phyloP scores from a whole-genome alignment of 2,113 vertebrate species.

The Rostratula benghalensis region DNA sequence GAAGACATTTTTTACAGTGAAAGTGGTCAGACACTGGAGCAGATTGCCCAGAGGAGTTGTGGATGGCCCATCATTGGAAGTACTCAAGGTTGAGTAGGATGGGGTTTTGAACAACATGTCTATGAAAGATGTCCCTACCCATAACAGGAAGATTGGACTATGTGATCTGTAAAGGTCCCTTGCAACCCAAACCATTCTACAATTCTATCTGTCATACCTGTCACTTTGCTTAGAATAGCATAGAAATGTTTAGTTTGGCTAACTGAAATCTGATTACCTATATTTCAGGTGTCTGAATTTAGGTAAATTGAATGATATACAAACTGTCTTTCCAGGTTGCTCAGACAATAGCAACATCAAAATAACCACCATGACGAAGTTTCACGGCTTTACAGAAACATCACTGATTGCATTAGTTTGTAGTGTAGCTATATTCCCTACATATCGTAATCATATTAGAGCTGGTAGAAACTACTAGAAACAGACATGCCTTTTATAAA shows the following conservation, averaged over 20 bases:
- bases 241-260: not conserved
- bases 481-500: not conserved
- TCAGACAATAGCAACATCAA: not conserved
- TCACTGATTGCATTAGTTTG: not conserved
- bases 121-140: not conserved
- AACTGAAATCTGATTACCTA: not conserved
- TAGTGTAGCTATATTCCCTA: not conserved
- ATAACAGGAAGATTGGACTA: not conserved
- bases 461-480: not conserved
- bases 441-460: not conserved
- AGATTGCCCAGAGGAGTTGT: not conserved
- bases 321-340: not conserved
- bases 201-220: not conserved
- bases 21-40: not conserved
- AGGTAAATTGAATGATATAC: not conserved
- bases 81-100: not conserved
- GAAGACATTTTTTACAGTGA: not conserved
- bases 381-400: not conserved
- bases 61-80: no score
- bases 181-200: not conserved
- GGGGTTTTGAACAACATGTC: not conserved
- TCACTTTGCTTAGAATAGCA: not conserved
- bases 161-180: not conserved
- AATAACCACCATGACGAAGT: not conserved
- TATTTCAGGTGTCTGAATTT: not conserved